phyloP scores from a whole-genome alignment of 2,888 invertebrate species.

The Epirrita christyi region DNA sequence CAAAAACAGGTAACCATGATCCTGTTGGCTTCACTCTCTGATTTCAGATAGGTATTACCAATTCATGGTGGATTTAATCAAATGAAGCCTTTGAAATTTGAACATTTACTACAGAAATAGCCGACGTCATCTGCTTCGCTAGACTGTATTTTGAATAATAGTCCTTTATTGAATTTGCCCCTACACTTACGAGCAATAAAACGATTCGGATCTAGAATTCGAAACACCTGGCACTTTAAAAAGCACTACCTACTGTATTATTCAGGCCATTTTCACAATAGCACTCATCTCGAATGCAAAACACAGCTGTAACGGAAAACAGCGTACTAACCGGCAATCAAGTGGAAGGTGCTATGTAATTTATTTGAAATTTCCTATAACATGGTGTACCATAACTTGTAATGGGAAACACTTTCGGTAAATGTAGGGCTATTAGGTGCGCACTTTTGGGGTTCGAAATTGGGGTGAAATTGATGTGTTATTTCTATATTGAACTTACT shows the following conservation, averaged over 20 bases:
- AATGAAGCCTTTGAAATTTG: neutral
- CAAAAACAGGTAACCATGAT: too few species aligned
- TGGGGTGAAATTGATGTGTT: slow-evolving; percentile 10
- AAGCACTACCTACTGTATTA: slow-evolving; percentile 18
- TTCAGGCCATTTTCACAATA: slow-evolving; percentile 24
- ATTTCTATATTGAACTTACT: slow-evolving; percentile 10
- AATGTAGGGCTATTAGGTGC: slow-evolving; percentile 29
- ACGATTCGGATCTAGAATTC: slow-evolving; percentile 20
- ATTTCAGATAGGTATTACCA: too few species aligned
- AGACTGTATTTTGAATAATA: neutral
- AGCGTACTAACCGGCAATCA: slow-evolving; percentile 23
- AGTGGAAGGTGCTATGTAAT: slow-evolving; percentile 38
- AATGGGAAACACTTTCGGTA: slow-evolving; percentile 30
- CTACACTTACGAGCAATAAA: slow-evolving; percentile 22
- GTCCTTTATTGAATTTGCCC: slow-evolving; percentile 16
- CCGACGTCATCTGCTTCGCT: neutral
- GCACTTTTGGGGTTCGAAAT: slow-evolving; percentile 16
- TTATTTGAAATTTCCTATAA: slow-evolving; percentile 43
- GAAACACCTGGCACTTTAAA: slow-evolving; percentile 10
- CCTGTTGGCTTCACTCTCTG: too few species aligned
- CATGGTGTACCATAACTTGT: slow-evolving; percentile 39
- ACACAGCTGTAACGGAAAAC: slow-evolving; percentile 14
- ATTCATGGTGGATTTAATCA: too few species aligned
- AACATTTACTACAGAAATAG: neutral
- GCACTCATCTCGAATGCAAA: slow-evolving; percentile 26